These are phyloP conservation scores for Operophtera brumata DNA, from an alignment of 2,888 invertebrate genomes.

Conservation along the genomic window DNA sequence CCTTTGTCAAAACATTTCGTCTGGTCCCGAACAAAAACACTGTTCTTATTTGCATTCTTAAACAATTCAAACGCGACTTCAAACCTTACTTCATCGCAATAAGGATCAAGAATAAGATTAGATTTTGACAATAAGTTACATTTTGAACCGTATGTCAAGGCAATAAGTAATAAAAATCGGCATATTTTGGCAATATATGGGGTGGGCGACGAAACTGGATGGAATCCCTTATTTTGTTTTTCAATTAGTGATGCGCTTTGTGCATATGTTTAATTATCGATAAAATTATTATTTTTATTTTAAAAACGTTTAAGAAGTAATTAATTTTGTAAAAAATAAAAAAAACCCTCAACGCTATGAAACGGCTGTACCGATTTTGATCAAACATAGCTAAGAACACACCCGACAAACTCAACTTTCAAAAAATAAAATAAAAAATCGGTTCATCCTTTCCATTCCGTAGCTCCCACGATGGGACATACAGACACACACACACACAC, in stretches of 20 bases:
- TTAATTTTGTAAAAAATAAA: too few species aligned
- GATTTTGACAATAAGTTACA: background rate
- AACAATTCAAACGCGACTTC: background rate
- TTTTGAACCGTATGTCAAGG: conserved; percentile 24
- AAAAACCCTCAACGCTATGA: too few species aligned
- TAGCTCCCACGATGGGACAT: too few species aligned
- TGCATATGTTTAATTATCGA: conserved; percentile 20
- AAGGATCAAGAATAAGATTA: conserved; percentile 2
- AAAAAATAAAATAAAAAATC: too few species aligned
- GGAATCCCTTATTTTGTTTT: conserved; percentile 34
- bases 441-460: too few species aligned
- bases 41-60: conserved; percentile 13
- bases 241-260: conserved; percentile 37
- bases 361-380: too few species aligned
- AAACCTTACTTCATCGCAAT: conserved; percentile 4
- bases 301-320: too few species aligned
- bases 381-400: too few species aligned
- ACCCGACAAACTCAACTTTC: too few species aligned
- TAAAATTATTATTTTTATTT: conserved; percentile 1
- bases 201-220: conserved; percentile 22
- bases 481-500: too few species aligned
- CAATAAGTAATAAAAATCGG: conserved; percentile 19
- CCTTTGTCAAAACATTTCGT: conserved; percentile 44
- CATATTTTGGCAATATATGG: conserved; percentile 19
- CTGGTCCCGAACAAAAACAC: conserved; percentile 37